Evolutionary conservation across 2,888 invertebrate species (phyloP), one percentile per base, ranked within the genome.

Genomic region (Xestia xanthographa): DNA sequence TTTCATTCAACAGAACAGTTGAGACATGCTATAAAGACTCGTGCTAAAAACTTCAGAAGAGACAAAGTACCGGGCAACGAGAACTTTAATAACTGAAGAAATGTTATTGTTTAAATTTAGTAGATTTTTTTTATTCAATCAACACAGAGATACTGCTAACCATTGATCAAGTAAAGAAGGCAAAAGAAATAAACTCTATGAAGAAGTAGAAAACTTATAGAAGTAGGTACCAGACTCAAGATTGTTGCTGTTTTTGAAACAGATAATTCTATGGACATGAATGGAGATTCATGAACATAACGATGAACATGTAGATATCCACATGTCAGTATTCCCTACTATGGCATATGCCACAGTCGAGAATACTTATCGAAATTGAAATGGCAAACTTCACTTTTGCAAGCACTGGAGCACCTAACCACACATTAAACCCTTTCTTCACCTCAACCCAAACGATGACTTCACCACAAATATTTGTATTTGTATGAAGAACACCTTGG

Each of bases 401-500:
- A 58, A 48, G 41, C 63, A 65, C 17, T 77, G 56, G 26, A 63
- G 41, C 62, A 79, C 43, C 41, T 34, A 56, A 77, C 43, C 29
- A 68, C 43, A 63, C n/a, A 63, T 43, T 29, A 71, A 45, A 65
- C 65, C 68, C 48, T 75, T 65, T 60, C 58, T 80, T 84, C 65
- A 79, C 66, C 68, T 79, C 50, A 69, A 72, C 38, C 70, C 65
- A 56, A 84, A 75, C 68, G 70, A 75, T 80, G 75, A 80, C 60
- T 84, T 84, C 80, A 82, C 34, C 48, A 66, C 68, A 84, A 84
- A 82, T 75, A 84, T 75, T 75, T 71, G 75, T 75, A 84, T 75
- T 75, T 71, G 75, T 80, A 38, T 50, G 65, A 53, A 78, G 63
- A 72, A 68, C 75, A 84, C 71, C 70, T 80, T 84, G 62, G 56